Evolutionary conservation across 2,888 invertebrate species (phyloP), one percentile per base, ranked within the genome.

Genomic region (Halictus quadricinctus): DNA sequence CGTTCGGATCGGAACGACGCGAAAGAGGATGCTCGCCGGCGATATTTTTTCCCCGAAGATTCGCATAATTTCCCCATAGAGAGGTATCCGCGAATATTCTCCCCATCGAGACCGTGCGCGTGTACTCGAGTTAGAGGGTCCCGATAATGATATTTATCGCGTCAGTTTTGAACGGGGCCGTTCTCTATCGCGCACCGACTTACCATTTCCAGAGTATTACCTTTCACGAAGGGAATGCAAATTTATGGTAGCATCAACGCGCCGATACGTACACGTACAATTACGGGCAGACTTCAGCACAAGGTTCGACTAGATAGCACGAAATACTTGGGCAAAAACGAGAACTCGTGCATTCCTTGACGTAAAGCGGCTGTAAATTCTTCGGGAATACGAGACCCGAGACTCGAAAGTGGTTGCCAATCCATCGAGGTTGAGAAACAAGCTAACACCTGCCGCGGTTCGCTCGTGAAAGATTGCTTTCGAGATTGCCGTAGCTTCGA

Each of bases 291-390:
- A 75, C 50, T 72, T 79, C 21, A 58, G 60, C 80, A 18, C 83
- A n/a, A 41, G 60, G 72, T n/a, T 54, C 75, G 77, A 60, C 64
- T 29, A 66, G 75, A 85, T 82, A 82, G 74, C 29, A 73, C 75
- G 76, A 82, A 79, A 76, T 77, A 76, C 48, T 84, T 72, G 25
- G 36, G 46, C 64, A 81, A 84, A 86, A 86, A 81, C 81, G 66
- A 79, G 72, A 83, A 50, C 83, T 78, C 80, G 76, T 64, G 43
- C 80, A 78, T 83, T 64, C 54, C 83, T 70, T 54, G 81, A 76
- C 80, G 83, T 58, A 79, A 86, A 76, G 64, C 81, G 81, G 79
- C 70, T 81, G 81, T 84, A 86, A 86, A 86, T 86, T 86, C 76
- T 86, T 79, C 29, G 76, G 50, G 72, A 58, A 78, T 83, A 86